phyloP scores from a whole-genome alignment of 2,888 invertebrate genomes.

The Colletes collaris region DNA sequence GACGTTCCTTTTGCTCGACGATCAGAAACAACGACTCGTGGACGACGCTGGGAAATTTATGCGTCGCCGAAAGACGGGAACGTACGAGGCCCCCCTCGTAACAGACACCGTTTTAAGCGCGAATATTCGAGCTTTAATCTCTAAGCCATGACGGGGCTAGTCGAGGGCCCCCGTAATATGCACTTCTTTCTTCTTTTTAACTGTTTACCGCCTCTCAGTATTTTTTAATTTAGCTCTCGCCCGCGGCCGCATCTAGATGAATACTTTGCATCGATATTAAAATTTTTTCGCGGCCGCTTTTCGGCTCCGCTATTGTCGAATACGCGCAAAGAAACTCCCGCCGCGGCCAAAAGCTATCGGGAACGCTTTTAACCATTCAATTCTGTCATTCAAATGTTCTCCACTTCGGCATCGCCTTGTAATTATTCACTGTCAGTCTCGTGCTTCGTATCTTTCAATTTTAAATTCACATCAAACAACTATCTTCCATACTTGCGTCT shows the following conservation, averaged over 20 bases:
- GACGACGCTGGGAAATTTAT: neutral
- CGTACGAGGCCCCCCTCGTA: constrained; percentile 1
- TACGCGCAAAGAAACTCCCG: neutral
- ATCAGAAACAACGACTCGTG: too few relatives aligned
- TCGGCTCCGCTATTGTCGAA: neutral
- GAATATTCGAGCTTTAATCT: constrained; percentile 28
- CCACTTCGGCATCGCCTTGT: too few relatives aligned
- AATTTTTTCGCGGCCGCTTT: constrained; percentile 47
- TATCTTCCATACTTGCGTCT: too few relatives aligned
- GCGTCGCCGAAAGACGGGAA: neutral
- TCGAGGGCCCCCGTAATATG: neutral
- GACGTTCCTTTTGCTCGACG: neutral
- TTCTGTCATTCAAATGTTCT: too few relatives aligned
- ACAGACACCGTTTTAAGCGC: neutral
- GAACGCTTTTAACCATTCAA: too few relatives aligned
- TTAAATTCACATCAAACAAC: too few relatives aligned
- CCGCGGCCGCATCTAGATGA: constrained; percentile 10
- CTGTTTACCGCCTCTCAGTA: constrained; percentile 47
- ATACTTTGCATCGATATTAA: constrained; percentile 44
- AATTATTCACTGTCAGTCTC: too few relatives aligned
- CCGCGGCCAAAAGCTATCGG: too few relatives aligned
- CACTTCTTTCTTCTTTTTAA: constrained; percentile 31
- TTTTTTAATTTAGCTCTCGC: constrained; percentile 53
- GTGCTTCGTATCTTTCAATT: too few relatives aligned
- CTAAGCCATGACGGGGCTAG: neutral